Evolutionary conservation across 2,113 vertebrate species (phyloP), one percentile per base, ranked within the genome.

Genomic region (Siphamia tubifer): DNA sequence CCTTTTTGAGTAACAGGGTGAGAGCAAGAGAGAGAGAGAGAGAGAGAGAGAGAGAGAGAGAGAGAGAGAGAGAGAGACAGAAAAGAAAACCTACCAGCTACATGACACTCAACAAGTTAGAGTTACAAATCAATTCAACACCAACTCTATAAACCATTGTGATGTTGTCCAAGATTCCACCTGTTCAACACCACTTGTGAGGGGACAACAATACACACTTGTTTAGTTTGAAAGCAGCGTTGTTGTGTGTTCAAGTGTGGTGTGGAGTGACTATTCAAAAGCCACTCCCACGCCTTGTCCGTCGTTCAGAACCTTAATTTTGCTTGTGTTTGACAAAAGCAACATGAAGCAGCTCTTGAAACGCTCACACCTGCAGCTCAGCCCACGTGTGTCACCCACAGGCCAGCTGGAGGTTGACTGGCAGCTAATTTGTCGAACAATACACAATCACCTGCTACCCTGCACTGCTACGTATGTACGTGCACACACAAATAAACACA

Each of bases 351-450:
- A 43, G 60, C 73, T 52, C 66, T 66, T 11, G 45, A 89, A 85
- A 47, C 15, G 27, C 62, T 73, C 52, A 49, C 87, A 87, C 81
- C 85, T 85, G 86, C 77, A 77, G 69, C 72, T 84, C 79, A 51
- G 68, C 69, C 81, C 79, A 85, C 77, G 19, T 55, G 71, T 35
- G 25, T 57, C 73, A 70, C 53, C 68, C 48, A 31, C 31, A 7
- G 48, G 64, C 64, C 74, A 19, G 61, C 30, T 43, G 56, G 38
- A 58, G 77, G 62, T 54, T 68, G 75, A 85, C 67, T 67, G 81
- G 66, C 80, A 74, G 58, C 52, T 82, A 44, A 87, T 80, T 83
- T 75, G 48, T 48, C 55, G 63, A 82, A 79, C 81, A 87, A 78
- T 80, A 68, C 72, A 83, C 65, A 66, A 47, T 81, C 83, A 83